Percentiles rank a stretch among this genome's conserved stretches.
Conservation (phyloP, 2,113 vertebrate genomes). For the Chionomys nivalis region DNA sequence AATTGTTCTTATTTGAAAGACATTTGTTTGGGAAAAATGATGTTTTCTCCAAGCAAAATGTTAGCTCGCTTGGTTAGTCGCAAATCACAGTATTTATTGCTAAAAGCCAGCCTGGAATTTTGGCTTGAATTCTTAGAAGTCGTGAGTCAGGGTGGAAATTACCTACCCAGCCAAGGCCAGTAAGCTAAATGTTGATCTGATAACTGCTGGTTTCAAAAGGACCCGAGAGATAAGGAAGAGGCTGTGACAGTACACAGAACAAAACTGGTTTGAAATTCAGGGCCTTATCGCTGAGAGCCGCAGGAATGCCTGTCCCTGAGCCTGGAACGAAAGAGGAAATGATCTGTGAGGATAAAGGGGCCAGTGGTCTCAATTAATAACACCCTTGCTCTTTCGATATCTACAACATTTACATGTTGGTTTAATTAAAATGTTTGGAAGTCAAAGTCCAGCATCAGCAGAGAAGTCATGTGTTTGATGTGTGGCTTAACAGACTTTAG, state of each 20-base stretch:
- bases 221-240: conserved; percentile 61
- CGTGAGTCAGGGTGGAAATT: conserved; percentile 50
- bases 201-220: conserved; percentile 64
- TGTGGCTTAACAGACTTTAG: background rate
- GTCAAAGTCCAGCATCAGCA: background rate
- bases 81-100: conserved; percentile 76
- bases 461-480: conserved; percentile 18
- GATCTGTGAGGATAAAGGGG: conserved; percentile 54
- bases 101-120: conserved; percentile 72
- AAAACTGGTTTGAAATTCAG: conserved; percentile 47
- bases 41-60: conserved; percentile 77
- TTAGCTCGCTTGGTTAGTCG: conserved; percentile 75
- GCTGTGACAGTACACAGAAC: conserved; percentile 15
- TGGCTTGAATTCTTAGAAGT: conserved; percentile 65
- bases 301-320: conserved; percentile 28
- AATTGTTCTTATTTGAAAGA: conserved; percentile 71
- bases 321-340: conserved; percentile 21
- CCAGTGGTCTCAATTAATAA: conserved; percentile 56
- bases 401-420: conserved; percentile 54
- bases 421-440: conserved; percentile 66
- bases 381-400: conserved; percentile 43
- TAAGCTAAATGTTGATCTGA: conserved; percentile 63
- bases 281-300: background rate
- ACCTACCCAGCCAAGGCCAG: conserved; percentile 53
- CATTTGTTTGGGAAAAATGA: conserved; percentile 72